Evolutionary conservation across 2,797 vertebrate genomes (phyloP).

Genomic region (Lepilemur ruficaudatus): DNA sequence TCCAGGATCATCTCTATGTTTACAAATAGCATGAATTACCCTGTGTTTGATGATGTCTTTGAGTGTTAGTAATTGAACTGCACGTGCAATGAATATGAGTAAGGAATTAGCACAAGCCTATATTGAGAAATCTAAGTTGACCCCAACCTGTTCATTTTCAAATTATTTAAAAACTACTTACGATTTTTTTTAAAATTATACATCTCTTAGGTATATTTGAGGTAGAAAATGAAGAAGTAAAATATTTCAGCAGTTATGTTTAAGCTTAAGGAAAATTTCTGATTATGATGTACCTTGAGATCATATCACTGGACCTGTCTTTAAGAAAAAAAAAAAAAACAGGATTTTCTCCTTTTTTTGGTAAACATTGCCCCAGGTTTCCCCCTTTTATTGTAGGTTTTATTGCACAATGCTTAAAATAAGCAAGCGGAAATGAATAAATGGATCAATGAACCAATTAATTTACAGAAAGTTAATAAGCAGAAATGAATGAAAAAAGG

Average conservation of each 20-base stretch:
- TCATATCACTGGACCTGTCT: not conserved
- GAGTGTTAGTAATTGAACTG: conserved; percentile 55
- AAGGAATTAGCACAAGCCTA: conserved; percentile 20
- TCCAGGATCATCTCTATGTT: conserved; percentile 48
- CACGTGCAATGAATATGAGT: conserved; percentile 24
- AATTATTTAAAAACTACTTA: conserved; percentile 17
- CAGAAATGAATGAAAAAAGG: conserved; percentile 32
- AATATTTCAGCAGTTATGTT: conserved; percentile 10
- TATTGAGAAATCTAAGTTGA: conserved; percentile 49
- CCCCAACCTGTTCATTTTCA: not conserved
- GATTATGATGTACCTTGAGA: not conserved
- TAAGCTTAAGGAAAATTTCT: not conserved
- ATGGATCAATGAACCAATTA: conserved; percentile 26
- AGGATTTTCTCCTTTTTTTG: not conserved
- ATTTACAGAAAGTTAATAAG: conserved; percentile 47
- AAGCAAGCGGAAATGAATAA: conserved; percentile 3
- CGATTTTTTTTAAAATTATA: not conserved
- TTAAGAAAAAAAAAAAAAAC: not conserved
- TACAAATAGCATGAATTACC: conserved; percentile 54
- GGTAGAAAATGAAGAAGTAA: not conserved
- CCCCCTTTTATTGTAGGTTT: not conserved
- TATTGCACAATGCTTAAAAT: conserved; percentile 15
- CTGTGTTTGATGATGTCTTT: conserved; percentile 47
- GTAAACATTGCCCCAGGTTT: not conserved
- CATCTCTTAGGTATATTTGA: not conserved